Evolutionary conservation across 1,140 invertebrate genomes (phyloP).

Genomic region (Holotrichia oblita): DNA sequence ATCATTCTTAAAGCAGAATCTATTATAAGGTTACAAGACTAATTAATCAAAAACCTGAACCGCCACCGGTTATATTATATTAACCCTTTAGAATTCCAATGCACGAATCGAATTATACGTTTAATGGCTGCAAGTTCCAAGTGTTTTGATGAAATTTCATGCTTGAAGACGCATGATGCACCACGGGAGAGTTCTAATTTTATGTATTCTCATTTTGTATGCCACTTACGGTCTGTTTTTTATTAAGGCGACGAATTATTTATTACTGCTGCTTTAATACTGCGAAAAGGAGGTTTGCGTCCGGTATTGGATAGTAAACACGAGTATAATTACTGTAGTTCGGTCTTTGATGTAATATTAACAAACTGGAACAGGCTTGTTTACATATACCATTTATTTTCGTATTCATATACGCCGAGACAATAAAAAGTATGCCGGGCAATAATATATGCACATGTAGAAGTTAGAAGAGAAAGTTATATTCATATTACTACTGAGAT

Average conservation of each 20-base stretch:
- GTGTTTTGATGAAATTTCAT: slow-evolving; percentile 32
- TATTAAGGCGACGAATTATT: slow-evolving; percentile 24
- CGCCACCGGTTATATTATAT: slow-evolving; percentile 27
- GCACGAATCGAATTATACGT: slow-evolving; percentile 2
- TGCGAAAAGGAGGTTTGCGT: slow-evolving; percentile 5
- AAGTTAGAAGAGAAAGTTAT: slow-evolving; percentile 19
- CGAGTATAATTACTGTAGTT: slow-evolving; percentile 24
- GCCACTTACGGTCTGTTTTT: slow-evolving; percentile 25
- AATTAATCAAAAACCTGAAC: slow-evolving; percentile 33
- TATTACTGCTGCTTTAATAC: neutral
- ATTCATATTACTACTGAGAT: neutral
- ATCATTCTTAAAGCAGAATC: slow-evolving; percentile 32
- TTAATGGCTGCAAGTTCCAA: neutral
- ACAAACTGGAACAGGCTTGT: slow-evolving; percentile 34
- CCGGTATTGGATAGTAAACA: slow-evolving; percentile 15
- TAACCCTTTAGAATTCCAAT: slow-evolving; percentile 14
- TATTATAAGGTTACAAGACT: slow-evolving; percentile 23
- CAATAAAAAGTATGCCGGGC: slow-evolving; percentile 21
- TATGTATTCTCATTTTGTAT: slow-evolving; percentile 19
- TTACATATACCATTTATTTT: slow-evolving; percentile 31
- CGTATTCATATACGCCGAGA: slow-evolving; percentile 4
- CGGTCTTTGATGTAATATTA: slow-evolving; percentile 30
- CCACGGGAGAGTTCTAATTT: slow-evolving; percentile 30
- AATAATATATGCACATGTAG: slow-evolving; percentile 16
- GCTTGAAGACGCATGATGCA: slow-evolving; percentile 25